phyloP scores from a whole-genome alignment of 2,888 invertebrate species.

The Poecilus cupreus region DNA sequence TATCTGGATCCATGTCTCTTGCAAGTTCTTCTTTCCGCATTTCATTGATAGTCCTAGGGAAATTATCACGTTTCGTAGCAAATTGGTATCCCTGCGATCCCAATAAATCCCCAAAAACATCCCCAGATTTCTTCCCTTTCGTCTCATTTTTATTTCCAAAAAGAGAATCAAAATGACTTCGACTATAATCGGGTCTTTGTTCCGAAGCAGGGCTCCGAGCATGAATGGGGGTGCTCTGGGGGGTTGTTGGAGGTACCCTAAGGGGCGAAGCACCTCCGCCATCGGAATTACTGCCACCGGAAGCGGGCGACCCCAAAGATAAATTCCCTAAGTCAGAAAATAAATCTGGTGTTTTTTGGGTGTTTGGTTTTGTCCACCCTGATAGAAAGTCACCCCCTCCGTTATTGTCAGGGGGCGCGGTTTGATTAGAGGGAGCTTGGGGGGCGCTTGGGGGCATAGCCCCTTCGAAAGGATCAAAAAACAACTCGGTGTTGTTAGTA shows the following conservation, averaged over 20 bases:
- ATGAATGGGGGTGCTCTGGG: conserved; percentile 71
- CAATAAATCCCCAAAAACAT: conserved; percentile 93
- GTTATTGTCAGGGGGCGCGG: conserved; percentile 58
- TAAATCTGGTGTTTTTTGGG: conserved; percentile 77
- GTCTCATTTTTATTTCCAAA: conserved; percentile 54
- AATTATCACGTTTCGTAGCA: conserved; percentile 81
- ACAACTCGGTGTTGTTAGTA: neutral
- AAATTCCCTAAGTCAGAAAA: conserved; percentile 81
- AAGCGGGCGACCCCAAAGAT: conserved; percentile 71
- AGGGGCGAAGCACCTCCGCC: conserved; percentile 63
- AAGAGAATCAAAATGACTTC: conserved; percentile 82
- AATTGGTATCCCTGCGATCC: conserved; percentile 94
- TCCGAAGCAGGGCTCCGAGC: conserved; percentile 70
- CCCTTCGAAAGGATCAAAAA: conserved; percentile 81
- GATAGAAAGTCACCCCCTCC: conserved; percentile 67
- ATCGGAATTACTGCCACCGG: conserved; percentile 60
- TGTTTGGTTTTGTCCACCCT: conserved; percentile 65
- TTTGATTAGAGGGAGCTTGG: no score
- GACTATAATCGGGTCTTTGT: conserved; percentile 76
- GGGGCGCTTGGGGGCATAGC: no score
- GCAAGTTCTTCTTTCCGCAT: conserved; percentile 93
- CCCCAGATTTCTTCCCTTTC: conserved; percentile 72
- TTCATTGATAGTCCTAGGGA: conserved; percentile 92
- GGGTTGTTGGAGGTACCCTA: conserved; percentile 67
- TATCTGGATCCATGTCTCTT: conserved; percentile 94